Conservation (phyloP, 2,888 invertebrate genomes). For the Lasioglossum villosulum region DNA sequence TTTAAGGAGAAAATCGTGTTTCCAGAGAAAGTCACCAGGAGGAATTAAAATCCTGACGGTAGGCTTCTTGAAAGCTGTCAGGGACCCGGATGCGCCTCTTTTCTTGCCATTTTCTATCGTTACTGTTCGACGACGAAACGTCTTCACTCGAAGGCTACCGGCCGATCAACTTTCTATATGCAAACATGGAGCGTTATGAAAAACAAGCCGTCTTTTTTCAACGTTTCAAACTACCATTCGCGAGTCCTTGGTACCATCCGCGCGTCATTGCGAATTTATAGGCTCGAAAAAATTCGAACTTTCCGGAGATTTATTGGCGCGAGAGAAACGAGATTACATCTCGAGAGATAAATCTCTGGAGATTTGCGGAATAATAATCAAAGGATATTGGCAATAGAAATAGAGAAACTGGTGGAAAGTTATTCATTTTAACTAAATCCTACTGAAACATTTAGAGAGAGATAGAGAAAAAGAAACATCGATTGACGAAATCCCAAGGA, state of each 20-base stretch:
- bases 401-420: background rate
- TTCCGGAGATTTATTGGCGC: background rate
- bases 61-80: constrained; percentile 13
- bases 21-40: constrained; percentile 25
- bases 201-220: background rate
- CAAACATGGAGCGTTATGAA: background rate
- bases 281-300: background rate
- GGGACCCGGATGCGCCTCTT: constrained; percentile 7
- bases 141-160: background rate
- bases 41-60: constrained; percentile 18
- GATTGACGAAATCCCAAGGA: background rate
- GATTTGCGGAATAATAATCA: background rate
- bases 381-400: background rate
- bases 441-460: background rate
- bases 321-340: background rate
- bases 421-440: background rate
- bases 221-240: background rate
- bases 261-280: background rate
- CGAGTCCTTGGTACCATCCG: background rate
- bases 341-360: background rate
- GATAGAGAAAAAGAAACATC: background rate
- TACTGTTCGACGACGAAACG: background rate
- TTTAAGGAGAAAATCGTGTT: background rate
- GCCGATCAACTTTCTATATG: constrained; percentile 28
- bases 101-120: constrained; percentile 23